These are phyloP conservation scores for Lissonota sp. DNA, from an alignment of 2,888 invertebrate species.

Conservation along the genomic window DNA sequence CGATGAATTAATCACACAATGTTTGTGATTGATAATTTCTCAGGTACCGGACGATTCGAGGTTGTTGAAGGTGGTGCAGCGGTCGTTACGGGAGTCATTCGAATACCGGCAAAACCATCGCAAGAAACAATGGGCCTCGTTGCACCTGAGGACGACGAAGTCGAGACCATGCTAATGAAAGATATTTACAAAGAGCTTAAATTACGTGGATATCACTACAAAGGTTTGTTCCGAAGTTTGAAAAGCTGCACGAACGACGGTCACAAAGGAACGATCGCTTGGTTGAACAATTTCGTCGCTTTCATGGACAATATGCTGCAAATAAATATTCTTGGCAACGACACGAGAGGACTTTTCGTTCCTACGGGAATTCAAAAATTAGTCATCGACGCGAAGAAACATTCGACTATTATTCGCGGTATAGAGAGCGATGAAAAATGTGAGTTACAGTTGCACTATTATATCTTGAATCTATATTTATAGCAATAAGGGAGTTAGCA, in stretches of 20 bases:
- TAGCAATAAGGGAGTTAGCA: too few species aligned
- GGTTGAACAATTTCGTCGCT: conserved; percentile 88
- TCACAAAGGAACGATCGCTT: conserved; percentile 81
- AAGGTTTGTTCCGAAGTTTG: conserved; percentile 85
- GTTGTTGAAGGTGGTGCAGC: conserved; percentile 89
- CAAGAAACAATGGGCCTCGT: conserved; percentile 75
- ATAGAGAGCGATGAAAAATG: conserved; percentile 74
- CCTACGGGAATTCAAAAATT: conserved; percentile 86
- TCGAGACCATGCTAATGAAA: conserved; percentile 75
- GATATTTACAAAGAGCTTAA: conserved; percentile 84
- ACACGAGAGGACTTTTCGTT: conserved; percentile 84
- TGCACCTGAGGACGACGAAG: conserved; percentile 67
- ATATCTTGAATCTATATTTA: too few species aligned
- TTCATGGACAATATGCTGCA: conserved; percentile 90
- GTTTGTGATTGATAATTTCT: neutral
- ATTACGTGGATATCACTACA: conserved; percentile 86
- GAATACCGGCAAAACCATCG: conserved; percentile 84
- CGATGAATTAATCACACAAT: too few species aligned
- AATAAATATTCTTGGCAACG: conserved; percentile 84
- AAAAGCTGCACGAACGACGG: conserved; percentile 83
- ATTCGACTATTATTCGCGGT: conserved; percentile 75
- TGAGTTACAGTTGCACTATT: conserved; percentile 64
- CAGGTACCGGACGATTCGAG: conserved; percentile 84
- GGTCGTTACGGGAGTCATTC: conserved; percentile 89
- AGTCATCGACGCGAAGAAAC: conserved; percentile 85